phyloP scores from a whole-genome alignment of 2,797 vertebrate species.

The Sebastolobus altivelis region DNA sequence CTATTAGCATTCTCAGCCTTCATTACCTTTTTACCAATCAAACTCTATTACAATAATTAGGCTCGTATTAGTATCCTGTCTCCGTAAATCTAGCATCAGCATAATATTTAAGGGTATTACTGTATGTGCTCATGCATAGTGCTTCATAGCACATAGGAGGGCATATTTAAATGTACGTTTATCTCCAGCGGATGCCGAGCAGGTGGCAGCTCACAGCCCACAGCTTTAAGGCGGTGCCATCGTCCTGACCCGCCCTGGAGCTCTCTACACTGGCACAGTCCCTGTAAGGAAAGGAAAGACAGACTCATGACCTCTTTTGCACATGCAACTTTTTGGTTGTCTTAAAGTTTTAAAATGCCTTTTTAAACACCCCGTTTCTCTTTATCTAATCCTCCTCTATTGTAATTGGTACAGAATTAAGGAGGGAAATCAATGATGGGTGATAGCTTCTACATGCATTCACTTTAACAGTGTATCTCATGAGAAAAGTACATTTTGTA shows the following conservation, averaged over 20 bases:
- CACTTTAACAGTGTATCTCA: background rate
- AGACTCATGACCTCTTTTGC: background rate
- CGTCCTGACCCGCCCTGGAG: conserved; percentile 77
- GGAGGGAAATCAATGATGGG: background rate
- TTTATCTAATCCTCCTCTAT: background rate
- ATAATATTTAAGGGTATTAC: background rate
- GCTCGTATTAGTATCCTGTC: background rate
- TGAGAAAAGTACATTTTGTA: background rate
- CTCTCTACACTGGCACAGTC: conserved; percentile 66
- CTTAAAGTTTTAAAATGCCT: background rate
- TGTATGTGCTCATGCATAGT: background rate
- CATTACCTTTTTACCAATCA: background rate
- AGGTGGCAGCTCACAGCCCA: conserved; percentile 85
- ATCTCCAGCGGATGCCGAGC: conserved; percentile 83
- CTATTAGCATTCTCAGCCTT: background rate
- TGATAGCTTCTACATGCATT: background rate
- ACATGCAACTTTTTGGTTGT: background rate
- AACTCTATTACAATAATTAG: background rate
- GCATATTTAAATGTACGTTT: conserved; percentile 5
- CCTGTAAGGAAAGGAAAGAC: conserved; percentile 45
- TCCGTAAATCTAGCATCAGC: background rate
- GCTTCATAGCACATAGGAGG: background rate
- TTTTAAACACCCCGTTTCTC: background rate
- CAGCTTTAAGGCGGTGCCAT: conserved; percentile 77
- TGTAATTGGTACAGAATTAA: background rate